Conservation (phyloP, 2,113 vertebrate genomes). For the Indri indri region DNA sequence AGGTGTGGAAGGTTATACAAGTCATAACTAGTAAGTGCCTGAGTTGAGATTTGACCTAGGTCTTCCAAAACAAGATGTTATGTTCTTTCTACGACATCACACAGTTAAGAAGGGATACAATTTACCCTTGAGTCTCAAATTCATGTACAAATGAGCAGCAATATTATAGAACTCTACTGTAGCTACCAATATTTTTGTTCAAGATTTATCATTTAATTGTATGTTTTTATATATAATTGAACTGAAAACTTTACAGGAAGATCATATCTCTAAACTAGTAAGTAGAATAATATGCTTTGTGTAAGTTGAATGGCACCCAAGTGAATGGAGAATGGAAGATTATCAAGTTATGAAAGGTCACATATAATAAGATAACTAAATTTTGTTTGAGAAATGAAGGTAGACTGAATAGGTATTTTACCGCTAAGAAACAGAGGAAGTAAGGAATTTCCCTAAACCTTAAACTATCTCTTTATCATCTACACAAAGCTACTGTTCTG, state of each 20-base stretch:
- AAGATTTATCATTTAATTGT: not conserved
- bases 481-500: not conserved
- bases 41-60: not conserved
- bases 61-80: not conserved
- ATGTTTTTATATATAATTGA: not conserved
- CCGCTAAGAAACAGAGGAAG: not conserved
- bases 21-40: not conserved
- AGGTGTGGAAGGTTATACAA: not conserved
- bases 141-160: not conserved
- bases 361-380: not conserved
- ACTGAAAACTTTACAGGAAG: not conserved
- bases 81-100: not conserved
- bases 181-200: slow-evolving; percentile 17
- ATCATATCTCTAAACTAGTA: not conserved
- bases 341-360: not conserved
- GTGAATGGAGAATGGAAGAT: not conserved
- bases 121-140: not conserved
- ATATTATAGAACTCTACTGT: not conserved
- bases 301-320: not conserved
- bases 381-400: not conserved
- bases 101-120: not conserved
- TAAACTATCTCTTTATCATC: not conserved
- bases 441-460: not conserved
- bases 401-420: not conserved
- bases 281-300: not conserved